A percentile compares a stretch with the other conserved stretches of the same genome.
phyloP scores from a whole-genome alignment of 2,797 vertebrate genomes.

The Malurus leucopterus region DNA sequence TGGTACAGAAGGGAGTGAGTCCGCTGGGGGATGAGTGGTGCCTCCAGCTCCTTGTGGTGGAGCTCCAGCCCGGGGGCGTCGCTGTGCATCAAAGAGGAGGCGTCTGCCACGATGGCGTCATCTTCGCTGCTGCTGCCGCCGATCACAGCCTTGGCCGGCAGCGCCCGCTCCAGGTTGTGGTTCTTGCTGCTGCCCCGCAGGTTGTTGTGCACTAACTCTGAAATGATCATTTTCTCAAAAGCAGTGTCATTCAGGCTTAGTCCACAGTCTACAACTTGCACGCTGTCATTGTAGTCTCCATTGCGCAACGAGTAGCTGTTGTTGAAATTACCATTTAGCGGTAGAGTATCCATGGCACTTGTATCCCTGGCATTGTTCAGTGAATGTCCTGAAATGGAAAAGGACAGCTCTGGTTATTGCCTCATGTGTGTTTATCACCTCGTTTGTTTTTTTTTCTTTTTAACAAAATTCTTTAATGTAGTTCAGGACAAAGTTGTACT shows the following conservation, averaged over 20 bases:
- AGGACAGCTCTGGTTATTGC: conserved; percentile 49
- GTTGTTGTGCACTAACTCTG: conserved; percentile 98
- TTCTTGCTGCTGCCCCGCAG: conserved; percentile 91
- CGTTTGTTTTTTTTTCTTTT: background rate
- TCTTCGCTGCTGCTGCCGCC: conserved; percentile 89
- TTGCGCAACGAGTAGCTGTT: conserved; percentile 98
- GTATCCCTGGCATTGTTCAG: conserved; percentile 98
- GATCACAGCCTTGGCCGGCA: conserved; percentile 84
- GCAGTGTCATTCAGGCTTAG: conserved; percentile 96
- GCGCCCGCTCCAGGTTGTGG: conserved; percentile 86
- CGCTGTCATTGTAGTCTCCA: conserved; percentile 89
- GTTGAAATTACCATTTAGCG: conserved; percentile 99
- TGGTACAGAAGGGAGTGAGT: conserved; percentile 99
- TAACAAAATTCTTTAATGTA: conserved; percentile 85
- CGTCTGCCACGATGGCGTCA: conserved; percentile 86
- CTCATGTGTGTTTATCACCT: background rate
- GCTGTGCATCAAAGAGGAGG: conserved; percentile 90
- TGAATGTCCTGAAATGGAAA: conserved; percentile 93
- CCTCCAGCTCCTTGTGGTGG: conserved; percentile 91
- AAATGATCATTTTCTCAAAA: conserved; percentile 99
- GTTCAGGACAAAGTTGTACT: conserved; percentile 90
- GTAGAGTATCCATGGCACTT: conserved; percentile 99
- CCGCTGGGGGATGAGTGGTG: conserved; percentile 95
- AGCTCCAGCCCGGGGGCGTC: conserved; percentile 86
- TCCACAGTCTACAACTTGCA: conserved; percentile 96